Evolutionary conservation across 2,113 vertebrate genomes (phyloP).

Genomic region (Callipepla squamata): DNA sequence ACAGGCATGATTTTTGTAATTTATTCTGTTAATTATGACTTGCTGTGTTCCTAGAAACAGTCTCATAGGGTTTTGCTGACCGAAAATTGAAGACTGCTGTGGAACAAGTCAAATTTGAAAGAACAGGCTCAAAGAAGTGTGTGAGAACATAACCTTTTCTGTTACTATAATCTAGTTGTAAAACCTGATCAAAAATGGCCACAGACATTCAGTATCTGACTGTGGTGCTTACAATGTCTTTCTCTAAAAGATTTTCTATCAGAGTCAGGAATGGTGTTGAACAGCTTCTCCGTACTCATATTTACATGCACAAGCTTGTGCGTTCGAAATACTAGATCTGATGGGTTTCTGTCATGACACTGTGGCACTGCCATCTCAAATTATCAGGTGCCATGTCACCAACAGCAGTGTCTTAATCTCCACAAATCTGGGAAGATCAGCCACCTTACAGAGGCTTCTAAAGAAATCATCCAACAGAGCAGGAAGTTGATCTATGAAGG

Average conservation of each 20-base stretch:
- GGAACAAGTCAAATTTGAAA: not conserved
- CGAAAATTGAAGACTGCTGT: not conserved
- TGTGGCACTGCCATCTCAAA: not conserved
- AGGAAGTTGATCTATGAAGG: not conserved
- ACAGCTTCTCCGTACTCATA: not conserved
- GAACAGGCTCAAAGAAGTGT: not conserved
- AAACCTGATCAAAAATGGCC: not conserved
- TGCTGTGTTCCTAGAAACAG: not conserved
- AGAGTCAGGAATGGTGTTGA: not conserved
- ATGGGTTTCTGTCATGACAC: not conserved
- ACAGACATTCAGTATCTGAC: not conserved
- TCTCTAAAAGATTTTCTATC: not conserved
- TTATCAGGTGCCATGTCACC: too few relatives aligned
- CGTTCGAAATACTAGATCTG: not conserved
- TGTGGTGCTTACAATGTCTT: not conserved
- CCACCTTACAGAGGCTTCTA: not conserved
- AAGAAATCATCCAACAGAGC: not conserved
- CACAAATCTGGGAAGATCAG: not conserved
- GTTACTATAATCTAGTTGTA: not conserved
- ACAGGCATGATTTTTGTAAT: not conserved
- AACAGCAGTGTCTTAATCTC: not conserved
- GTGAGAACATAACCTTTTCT: not conserved
- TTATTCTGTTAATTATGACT: not conserved
- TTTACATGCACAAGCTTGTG: accelerated
- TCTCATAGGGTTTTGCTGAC: not conserved